Evolutionary conservation across 2,888 invertebrate genomes (phyloP), one percentile per base, ranked within the genome.

Genomic region (Craniophora ligustri): DNA sequence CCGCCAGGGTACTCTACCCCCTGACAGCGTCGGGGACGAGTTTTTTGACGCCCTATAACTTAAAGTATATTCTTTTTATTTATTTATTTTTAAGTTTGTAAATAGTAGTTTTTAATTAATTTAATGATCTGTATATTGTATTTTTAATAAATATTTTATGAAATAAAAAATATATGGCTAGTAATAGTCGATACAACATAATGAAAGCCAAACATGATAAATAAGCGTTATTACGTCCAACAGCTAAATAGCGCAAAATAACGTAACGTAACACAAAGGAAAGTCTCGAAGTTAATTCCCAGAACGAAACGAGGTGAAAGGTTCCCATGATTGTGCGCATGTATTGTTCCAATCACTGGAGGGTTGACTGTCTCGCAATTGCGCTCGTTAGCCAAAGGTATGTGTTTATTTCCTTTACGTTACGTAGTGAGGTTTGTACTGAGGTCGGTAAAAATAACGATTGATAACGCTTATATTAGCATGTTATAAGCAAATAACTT

Each of bases 291-390:
- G 73, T 69, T 63, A 76, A 79, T 82, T 86, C 82, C 77, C 82
- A 84, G 81, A 78, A 82, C 72, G 69, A 63, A 67, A 76, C 58
- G 61, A 79, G 82, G 86, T 85, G 87, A 87, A 86, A 87, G 79
- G 84, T 85, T 86, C 81, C 80, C 85, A 89, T 76, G 42, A 84
- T 86, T 87, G 83, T 84, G 47, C 69, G 62, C 66, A 63, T 60
- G 59, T 55, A 55, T 71, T 63, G 72, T 71, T 74, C 55, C 67
- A 57, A 74, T 66, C 57, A 59, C 58, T 72, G 67, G 74, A 67
- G 67, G 75, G 72, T 39, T 72, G 59, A 16, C 38, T 45, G 18
- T 2, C 31, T 18, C 19, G 41, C 41, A 49, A 68, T 62, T 42
- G 38, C 18, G 7, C 18, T 44, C n/a, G 38, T 55, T 45, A 48